Evolutionary conservation across 2,113 vertebrate species (phyloP).

Genomic region (Sceloporus undulatus): DNA sequence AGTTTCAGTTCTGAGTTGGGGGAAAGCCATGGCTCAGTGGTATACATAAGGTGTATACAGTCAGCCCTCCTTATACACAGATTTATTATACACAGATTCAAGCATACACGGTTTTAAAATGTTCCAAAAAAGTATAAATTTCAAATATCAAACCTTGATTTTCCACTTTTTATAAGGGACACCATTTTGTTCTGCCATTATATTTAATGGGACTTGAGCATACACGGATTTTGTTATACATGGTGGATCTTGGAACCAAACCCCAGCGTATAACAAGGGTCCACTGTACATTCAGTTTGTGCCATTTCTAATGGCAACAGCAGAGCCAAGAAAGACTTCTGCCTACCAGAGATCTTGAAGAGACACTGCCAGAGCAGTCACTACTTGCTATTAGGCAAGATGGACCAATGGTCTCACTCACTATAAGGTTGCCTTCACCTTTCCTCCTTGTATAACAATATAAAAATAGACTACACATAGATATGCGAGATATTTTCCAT

Average conservation of each 20-base stretch:
- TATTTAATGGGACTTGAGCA: no score
- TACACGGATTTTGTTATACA: no score
- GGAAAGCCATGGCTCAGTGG: background rate
- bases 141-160: no score
- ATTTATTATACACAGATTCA: no score
- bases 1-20: background rate
- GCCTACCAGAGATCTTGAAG: background rate
- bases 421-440: background rate
- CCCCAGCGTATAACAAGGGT: no score
- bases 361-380: background rate
- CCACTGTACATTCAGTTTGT: background rate
- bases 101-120: no score
- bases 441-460: background rate
- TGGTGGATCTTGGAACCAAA: no score
- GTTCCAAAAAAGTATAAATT: no score
- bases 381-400: background rate
- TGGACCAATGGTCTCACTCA: background rate
- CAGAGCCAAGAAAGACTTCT: background rate
- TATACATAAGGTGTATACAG: no score
- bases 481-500: background rate
- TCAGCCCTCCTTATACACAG: no score
- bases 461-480: background rate
- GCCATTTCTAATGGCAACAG: background rate
- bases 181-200: no score
- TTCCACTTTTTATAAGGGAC: no score